phyloP scores from a whole-genome alignment of 1,140 invertebrate species.

The Formica exsecta region DNA sequence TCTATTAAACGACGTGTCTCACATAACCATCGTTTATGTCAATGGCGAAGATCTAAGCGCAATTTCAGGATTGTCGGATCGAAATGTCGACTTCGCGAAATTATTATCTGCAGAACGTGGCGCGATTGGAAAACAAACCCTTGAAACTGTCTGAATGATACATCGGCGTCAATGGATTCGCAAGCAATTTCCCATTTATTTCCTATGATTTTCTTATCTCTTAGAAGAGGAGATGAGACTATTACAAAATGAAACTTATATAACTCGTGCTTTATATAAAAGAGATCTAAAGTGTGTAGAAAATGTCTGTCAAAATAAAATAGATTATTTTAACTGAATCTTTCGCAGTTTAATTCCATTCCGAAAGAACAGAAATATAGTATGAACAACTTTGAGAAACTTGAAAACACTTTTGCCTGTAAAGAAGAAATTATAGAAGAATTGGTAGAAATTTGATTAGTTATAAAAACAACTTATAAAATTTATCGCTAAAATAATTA shows the following conservation, averaged over 20 bases:
- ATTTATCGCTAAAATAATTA: neutral
- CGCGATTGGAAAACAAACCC: conserved; percentile 51
- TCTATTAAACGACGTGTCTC: conserved; percentile 41
- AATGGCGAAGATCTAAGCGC: conserved; percentile 45
- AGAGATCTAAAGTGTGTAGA: neutral
- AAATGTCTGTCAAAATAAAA: neutral
- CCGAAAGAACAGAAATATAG: neutral
- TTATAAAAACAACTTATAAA: neutral
- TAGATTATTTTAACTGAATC: neutral
- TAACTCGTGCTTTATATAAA: neutral
- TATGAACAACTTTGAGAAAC: neutral
- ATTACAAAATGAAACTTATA: conserved; percentile 38
- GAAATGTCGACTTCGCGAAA: conserved; percentile 50
- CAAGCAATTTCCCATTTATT: conserved; percentile 65
- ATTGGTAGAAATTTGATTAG: neutral
- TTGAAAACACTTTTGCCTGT: neutral
- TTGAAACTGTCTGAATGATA: conserved; percentile 43
- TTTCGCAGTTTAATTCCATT: neutral
- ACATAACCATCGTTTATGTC: conserved; percentile 44
- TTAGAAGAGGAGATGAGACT: conserved; percentile 22
- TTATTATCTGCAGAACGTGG: conserved; percentile 49
- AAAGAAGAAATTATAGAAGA: neutral
- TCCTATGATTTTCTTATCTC: conserved; percentile 56
- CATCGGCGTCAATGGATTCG: conserved; percentile 39
- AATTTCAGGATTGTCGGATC: conserved; percentile 46